Evolutionary conservation across 2,888 invertebrate species (phyloP).

Genomic region (Platypus cylindrus): DNA sequence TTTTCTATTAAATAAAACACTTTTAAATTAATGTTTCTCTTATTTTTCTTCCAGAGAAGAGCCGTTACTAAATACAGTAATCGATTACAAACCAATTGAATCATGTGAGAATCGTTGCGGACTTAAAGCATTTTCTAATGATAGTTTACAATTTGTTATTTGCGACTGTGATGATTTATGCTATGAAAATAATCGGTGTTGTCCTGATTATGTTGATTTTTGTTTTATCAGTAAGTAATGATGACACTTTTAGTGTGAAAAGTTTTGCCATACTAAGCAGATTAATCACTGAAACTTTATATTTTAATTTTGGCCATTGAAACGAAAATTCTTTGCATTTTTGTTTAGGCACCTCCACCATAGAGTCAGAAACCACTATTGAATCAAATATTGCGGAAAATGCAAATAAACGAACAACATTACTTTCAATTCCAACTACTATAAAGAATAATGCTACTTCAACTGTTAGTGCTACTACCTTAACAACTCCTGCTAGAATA

Average conservation of each 20-base stretch:
- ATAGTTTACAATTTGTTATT: slow-evolving; percentile 18
- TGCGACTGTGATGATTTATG: slow-evolving; percentile 53
- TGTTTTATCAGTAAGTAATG: slow-evolving; percentile 33
- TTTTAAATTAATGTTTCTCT: not conserved
- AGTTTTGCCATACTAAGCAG: no score
- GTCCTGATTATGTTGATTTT: slow-evolving; percentile 49
- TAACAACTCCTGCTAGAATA: slow-evolving; percentile 10
- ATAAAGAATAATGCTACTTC: no score
- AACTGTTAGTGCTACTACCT: no score
- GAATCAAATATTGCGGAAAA: no score
- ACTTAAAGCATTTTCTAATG: slow-evolving; percentile 10
- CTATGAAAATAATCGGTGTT: slow-evolving; percentile 43
- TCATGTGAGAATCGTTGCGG: slow-evolving; percentile 43
- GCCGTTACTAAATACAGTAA: slow-evolving; percentile 3
- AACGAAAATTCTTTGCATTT: no score
- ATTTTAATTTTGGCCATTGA: no score
- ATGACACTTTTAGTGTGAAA: no score
- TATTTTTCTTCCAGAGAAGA: no score
- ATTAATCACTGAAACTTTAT: no score
- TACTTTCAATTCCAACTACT: no score
- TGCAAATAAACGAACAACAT: no score
- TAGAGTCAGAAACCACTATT: slow-evolving; percentile 3
- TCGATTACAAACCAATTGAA: slow-evolving; percentile 32
- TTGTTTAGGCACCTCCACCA: slow-evolving; percentile 5
- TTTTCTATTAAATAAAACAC: not conserved